Evolutionary conservation across 2,888 invertebrate genomes (phyloP).

Genomic region (Drosophila macrospina): DNA sequence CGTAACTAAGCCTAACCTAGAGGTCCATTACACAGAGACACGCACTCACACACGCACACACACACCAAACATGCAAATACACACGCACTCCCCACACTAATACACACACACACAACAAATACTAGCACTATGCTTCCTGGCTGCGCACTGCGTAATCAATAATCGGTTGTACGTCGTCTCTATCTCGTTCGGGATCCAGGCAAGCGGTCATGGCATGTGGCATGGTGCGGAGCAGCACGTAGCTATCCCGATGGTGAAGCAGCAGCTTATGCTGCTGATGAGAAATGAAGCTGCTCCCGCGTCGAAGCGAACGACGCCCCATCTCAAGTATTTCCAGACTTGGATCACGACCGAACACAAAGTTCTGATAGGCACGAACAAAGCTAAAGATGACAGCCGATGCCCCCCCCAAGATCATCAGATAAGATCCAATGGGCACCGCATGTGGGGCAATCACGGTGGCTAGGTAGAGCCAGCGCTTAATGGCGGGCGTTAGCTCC

Average conservation of each 20-base stretch:
- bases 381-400: slow-evolving; percentile 89
- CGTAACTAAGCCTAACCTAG: slow-evolving; percentile 48
- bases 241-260: slow-evolving; percentile 81
- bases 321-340: slow-evolving; percentile 91
- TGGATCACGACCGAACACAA: slow-evolving; percentile 89
- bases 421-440: slow-evolving; percentile 90
- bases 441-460: slow-evolving; percentile 91
- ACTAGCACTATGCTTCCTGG: slow-evolving; percentile 56
- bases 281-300: slow-evolving; percentile 86
- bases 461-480: slow-evolving; percentile 92
- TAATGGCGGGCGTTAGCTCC: slow-evolving; percentile 91
- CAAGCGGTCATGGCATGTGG: slow-evolving; percentile 67
- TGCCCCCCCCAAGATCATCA: slow-evolving; percentile 90
- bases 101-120: slow-evolving; percentile 9
- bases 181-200: slow-evolving; percentile 60
- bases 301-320: slow-evolving; percentile 89
- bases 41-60: slow-evolving; percentile 3
- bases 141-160: slow-evolving; percentile 52
- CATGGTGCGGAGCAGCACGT: slow-evolving; percentile 80
- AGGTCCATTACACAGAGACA: not conserved
- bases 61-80: not conserved
- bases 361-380: slow-evolving; percentile 90
- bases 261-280: slow-evolving; percentile 84
- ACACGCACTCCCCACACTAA: slow-evolving; percentile 20
- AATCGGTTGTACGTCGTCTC: slow-evolving; percentile 76